Evolutionary conservation across 2,113 vertebrate species (phyloP).

Genomic region (Acanthochromis polyacanthus): DNA sequence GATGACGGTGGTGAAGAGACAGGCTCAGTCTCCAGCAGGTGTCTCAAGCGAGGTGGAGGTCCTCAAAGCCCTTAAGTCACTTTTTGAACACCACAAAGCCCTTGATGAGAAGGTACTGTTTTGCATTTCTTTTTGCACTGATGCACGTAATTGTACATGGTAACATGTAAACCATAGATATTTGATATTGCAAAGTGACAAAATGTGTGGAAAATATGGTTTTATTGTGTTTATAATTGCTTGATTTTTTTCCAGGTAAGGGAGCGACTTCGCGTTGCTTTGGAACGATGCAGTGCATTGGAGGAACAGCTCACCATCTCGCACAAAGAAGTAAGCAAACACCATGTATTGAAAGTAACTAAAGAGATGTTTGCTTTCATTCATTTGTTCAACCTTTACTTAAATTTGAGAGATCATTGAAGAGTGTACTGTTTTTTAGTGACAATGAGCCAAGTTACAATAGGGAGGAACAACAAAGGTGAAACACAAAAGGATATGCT

Average conservation of each 20-base stretch:
- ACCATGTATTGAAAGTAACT: background rate
- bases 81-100: constrained; percentile 98
- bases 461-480: too few relatives aligned
- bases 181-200: background rate
- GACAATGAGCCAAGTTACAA: too few relatives aligned
- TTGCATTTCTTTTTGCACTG: too few relatives aligned
- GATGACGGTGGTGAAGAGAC: constrained; percentile 98
- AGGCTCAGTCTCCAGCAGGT: constrained; percentile 96
- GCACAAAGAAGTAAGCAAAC: constrained; percentile 92
- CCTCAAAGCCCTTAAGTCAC: constrained; percentile 97
- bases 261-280: constrained; percentile 93
- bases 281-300: constrained; percentile 94
- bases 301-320: constrained; percentile 94
- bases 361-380: too few relatives aligned
- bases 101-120: constrained; percentile 94
- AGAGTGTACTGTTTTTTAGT: too few relatives aligned
- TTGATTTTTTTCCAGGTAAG: constrained; percentile 86
- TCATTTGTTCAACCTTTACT: too few relatives aligned
- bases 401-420: too few relatives aligned
- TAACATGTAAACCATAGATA: background rate
- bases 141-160: background rate
- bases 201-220: background rate
- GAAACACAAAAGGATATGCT: too few relatives aligned
- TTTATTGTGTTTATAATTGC: background rate
- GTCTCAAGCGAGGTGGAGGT: constrained; percentile 99